Conservation (phyloP, 2,888 invertebrate genomes). For the Agrenia bidenticulata region DNA sequence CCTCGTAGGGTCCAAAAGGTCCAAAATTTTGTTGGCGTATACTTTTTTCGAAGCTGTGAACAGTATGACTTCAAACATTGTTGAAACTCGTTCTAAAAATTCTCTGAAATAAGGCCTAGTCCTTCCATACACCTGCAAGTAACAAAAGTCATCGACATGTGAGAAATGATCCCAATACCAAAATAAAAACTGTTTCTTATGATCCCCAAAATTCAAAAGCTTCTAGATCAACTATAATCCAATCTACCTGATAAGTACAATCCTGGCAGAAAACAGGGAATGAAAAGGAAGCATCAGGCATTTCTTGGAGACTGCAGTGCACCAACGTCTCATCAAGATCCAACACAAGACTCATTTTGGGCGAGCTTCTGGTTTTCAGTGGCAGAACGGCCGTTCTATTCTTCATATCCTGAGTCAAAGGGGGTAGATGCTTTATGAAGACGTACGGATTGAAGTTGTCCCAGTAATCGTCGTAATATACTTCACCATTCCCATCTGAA, state of each 20-base stretch:
- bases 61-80: slow-evolving; percentile 85
- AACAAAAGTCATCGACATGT: too few relatives aligned
- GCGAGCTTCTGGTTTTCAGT: slow-evolving; percentile 85
- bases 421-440: slow-evolving; percentile 88
- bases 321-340: slow-evolving; percentile 95
- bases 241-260: slow-evolving; percentile 73
- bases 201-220: too few relatives aligned
- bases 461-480: slow-evolving; percentile 60
- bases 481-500: slow-evolving; percentile 47
- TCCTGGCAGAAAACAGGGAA: slow-evolving; percentile 92
- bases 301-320: slow-evolving; percentile 87
- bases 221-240: too few relatives aligned
- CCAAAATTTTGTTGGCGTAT: slow-evolving; percentile 89
- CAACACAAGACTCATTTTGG: slow-evolving; percentile 73
- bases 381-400: slow-evolving; percentile 80
- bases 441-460: slow-evolving; percentile 85
- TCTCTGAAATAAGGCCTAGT: slow-evolving; percentile 88
- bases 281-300: slow-evolving; percentile 88
- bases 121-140: slow-evolving; percentile 67
- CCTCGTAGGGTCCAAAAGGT: slow-evolving; percentile 84
- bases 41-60: slow-evolving; percentile 96
- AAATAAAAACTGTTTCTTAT: too few relatives aligned
- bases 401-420: slow-evolving; percentile 73
- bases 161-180: too few relatives aligned
- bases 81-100: slow-evolving; percentile 84